These are phyloP conservation scores for Branchellion lobata DNA, from an alignment of 2,888 invertebrate genomes.

Conservation along the genomic window DNA sequence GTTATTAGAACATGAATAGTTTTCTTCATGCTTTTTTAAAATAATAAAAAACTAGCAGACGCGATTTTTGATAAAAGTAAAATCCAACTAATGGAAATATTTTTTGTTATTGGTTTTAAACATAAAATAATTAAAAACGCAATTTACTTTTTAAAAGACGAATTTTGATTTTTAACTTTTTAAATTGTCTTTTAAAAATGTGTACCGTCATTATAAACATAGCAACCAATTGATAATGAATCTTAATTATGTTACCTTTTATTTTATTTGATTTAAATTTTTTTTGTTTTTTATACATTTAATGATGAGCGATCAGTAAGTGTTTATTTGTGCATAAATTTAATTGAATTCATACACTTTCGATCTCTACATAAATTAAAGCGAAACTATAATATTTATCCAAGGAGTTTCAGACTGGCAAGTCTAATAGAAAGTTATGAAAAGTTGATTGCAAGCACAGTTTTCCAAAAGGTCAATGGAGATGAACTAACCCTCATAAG, in stretches of 20 bases:
- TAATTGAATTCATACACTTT: neutral
- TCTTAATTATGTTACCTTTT: neutral
- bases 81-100: too few species aligned
- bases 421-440: neutral
- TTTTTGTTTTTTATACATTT: neutral
- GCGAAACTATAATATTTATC: neutral
- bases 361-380: neutral
- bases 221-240: neutral
- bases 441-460: neutral
- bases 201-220: constrained; percentile 1
- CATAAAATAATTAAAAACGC: too few species aligned
- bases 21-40: too few species aligned
- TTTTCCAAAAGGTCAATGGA: neutral
- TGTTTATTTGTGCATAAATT: neutral
- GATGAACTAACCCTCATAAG: too few species aligned
- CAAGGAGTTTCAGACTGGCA: neutral
- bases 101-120: too few species aligned
- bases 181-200: neutral
- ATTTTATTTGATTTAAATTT: neutral
- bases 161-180: too few species aligned
- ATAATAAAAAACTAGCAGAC: too few species aligned
- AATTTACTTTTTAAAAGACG: too few species aligned
- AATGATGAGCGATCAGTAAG: neutral
- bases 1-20: too few species aligned
- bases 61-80: too few species aligned